phyloP scores from a whole-genome alignment of 1,140 invertebrate genomes.

The Aphelenchoides avenae region DNA sequence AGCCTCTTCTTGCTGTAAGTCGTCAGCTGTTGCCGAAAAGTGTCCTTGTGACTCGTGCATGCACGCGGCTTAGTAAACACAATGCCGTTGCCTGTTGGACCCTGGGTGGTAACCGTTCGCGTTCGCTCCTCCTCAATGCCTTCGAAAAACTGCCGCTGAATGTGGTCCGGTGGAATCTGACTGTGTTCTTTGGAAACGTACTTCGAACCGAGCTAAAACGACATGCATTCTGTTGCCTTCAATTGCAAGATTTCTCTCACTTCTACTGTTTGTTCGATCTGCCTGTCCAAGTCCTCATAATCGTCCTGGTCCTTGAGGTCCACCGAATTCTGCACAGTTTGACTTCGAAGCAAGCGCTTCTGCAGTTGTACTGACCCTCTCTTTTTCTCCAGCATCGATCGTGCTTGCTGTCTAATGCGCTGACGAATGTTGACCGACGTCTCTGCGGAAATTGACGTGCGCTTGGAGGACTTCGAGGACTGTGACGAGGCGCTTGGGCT shows the following conservation, averaged over 20 bases:
- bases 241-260: slow-evolving; percentile 13
- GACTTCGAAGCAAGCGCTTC: slow-evolving; percentile 34
- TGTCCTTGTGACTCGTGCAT: slow-evolving; percentile 11
- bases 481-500: too few species aligned
- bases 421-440: slow-evolving; percentile 35
- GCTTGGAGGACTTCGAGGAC: too few species aligned
- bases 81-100: too few species aligned
- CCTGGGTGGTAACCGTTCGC: too few species aligned
- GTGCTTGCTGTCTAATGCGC: slow-evolving; percentile 43
- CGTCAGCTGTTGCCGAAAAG: slow-evolving; percentile 14
- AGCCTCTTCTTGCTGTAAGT: too few species aligned
- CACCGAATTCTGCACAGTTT: slow-evolving; percentile 27
- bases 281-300: slow-evolving; percentile 12
- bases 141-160: slow-evolving; percentile 18
- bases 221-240: slow-evolving; percentile 6
- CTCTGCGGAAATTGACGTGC: too few species aligned
- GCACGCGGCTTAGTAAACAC: slow-evolving; percentile 9
- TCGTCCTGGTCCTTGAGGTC: slow-evolving; percentile 10
- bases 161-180: background rate
- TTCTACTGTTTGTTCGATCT: slow-evolving; percentile 24
- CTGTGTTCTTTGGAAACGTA: slow-evolving; percentile 23
- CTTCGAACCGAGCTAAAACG: slow-evolving; percentile 32
- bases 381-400: slow-evolving; percentile 40
- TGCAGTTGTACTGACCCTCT: slow-evolving; percentile 39
- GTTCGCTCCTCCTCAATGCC: too few species aligned